phyloP scores from a whole-genome alignment of 2,888 invertebrate genomes.

The Hipparchia semele region DNA sequence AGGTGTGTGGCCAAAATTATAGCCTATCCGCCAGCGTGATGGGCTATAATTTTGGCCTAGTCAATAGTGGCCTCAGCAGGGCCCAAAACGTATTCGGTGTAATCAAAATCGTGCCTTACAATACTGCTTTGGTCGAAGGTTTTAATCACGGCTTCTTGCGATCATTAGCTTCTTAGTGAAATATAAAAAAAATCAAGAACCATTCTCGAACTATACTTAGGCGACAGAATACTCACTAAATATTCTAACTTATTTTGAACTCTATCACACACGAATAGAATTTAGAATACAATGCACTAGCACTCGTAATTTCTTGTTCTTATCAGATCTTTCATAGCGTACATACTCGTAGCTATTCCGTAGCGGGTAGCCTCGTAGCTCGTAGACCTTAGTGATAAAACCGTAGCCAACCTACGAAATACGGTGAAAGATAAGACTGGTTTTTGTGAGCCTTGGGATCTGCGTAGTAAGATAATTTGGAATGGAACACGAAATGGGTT shows the following conservation, averaged over 20 bases:
- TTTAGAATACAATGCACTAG: background rate
- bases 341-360: slow-evolving; percentile 10
- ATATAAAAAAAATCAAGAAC: background rate
- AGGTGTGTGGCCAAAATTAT: too few relatives aligned
- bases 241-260: background rate
- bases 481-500: background rate
- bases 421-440: slow-evolving; percentile 30
- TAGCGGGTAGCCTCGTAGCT: slow-evolving; percentile 22
- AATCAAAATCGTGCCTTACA: too few relatives aligned
- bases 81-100: too few relatives aligned
- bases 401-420: slow-evolving; percentile 39
- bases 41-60: too few relatives aligned
- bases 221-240: too few relatives aligned
- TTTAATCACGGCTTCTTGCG: background rate
- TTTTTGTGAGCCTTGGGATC: slow-evolving; percentile 24
- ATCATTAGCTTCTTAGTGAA: background rate
- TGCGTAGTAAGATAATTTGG: slow-evolving; percentile 17
- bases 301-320: background rate
- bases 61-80: too few relatives aligned
- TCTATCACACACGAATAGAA: background rate
- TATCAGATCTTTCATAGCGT: slow-evolving; percentile 34
- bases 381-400: slow-evolving; percentile 29
- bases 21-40: too few relatives aligned
- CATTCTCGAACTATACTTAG: background rate
- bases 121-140: background rate